Evolutionary conservation across 2,888 invertebrate genomes (phyloP).

Genomic region (Drosophila infuscata): DNA sequence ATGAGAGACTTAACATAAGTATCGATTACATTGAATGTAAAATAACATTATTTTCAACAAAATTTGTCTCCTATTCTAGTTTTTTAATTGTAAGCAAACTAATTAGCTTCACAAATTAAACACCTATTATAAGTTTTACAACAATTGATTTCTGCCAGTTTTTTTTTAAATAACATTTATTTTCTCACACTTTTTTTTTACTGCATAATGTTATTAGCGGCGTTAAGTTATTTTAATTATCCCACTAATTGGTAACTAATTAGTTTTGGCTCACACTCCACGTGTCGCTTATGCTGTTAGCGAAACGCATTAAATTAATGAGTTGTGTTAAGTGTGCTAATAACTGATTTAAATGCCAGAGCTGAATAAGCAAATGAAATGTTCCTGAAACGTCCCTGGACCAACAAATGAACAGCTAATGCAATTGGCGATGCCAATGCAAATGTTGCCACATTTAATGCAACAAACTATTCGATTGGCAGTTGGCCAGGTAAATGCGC

Average conservation of each 20-base stretch:
- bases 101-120: too few species aligned
- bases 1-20: too few species aligned
- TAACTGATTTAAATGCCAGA: constrained; percentile 55
- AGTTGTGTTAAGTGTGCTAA: constrained; percentile 28
- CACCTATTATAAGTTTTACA: too few species aligned
- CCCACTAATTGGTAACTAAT: constrained; percentile 53
- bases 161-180: too few species aligned
- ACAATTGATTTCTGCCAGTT: too few species aligned
- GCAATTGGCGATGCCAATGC: constrained; percentile 26
- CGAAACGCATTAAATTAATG: constrained; percentile 40
- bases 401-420: constrained; percentile 12
- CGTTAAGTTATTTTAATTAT: constrained; percentile 36
- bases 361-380: constrained; percentile 8
- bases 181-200: too few species aligned
- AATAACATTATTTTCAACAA: too few species aligned
- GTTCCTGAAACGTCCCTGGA: neutral
- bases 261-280: constrained; percentile 21
- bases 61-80: too few species aligned
- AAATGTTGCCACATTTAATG: constrained; percentile 26
- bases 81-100: too few species aligned
- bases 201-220: neutral
- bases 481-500: constrained; percentile 25
- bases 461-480: constrained; percentile 21
- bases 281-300: constrained; percentile 1
- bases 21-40: too few species aligned